Evolutionary conservation across 2,797 vertebrate genomes (phyloP).

Genomic region (Argya squamiceps): DNA sequence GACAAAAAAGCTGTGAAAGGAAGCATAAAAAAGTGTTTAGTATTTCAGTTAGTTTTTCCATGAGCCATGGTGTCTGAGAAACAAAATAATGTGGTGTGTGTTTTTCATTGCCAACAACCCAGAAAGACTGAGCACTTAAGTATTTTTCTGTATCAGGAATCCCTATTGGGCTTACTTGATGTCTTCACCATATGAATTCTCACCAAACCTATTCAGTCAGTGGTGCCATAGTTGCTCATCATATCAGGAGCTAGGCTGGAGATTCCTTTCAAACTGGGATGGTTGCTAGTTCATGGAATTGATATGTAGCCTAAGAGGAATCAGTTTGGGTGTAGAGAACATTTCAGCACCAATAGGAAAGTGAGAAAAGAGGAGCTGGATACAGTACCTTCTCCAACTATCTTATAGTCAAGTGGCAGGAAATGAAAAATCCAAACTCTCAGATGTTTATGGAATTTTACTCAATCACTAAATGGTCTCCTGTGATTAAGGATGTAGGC

Average conservation of each 20-base stretch:
- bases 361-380: background rate
- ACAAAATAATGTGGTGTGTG: background rate
- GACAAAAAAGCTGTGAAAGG: slow-evolving; percentile 60
- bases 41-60: slow-evolving; percentile 46
- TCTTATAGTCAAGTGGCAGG: background rate
- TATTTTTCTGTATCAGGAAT: slow-evolving; percentile 43
- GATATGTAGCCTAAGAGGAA: background rate
- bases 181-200: slow-evolving; percentile 49
- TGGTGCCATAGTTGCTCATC: background rate
- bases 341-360: background rate
- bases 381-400: background rate
- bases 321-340: background rate
- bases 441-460: slow-evolving; percentile 4
- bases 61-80: slow-evolving; percentile 22
- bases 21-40: slow-evolving; percentile 56
- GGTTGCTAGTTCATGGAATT: background rate
- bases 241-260: background rate
- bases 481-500: background rate
- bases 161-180: slow-evolving; percentile 25
- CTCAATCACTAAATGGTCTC: background rate
- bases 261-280: background rate
- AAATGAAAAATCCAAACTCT: slow-evolving; percentile 39
- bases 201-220: background rate
- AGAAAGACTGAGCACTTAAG: background rate
- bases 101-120: slow-evolving; percentile 25